phyloP scores from a whole-genome alignment of 2,797 vertebrate species.

The Podarcis siculus region DNA sequence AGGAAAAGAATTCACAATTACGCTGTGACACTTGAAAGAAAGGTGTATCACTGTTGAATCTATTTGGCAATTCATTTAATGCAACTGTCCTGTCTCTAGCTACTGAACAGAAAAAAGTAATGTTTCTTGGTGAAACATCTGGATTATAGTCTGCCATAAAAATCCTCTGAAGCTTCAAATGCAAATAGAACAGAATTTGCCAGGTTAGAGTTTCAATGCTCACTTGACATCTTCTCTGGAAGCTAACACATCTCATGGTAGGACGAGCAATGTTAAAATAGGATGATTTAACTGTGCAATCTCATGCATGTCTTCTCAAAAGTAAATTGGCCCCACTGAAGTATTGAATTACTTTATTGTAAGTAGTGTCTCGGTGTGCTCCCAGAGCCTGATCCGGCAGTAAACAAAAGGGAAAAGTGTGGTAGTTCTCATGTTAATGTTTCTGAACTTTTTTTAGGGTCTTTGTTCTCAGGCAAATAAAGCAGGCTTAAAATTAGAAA shows the following conservation, averaged over 20 bases:
- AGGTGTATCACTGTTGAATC: neutral
- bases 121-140: fast-evolving
- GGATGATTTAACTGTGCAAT: neutral
- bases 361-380: neutral
- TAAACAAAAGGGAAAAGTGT: no score
- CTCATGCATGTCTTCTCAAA: neutral
- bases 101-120: fast-evolving
- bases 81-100: neutral
- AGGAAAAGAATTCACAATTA: neutral
- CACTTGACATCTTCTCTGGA: constrained; percentile 11
- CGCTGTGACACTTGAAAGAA: neutral
- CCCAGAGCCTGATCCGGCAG: neutral
- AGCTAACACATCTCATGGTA: neutral
- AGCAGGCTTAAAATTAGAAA: neutral
- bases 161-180: fast-evolving
- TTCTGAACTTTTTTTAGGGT: neutral
- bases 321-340: neutral
- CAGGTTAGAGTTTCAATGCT: neutral
- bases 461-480: neutral
- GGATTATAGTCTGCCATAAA: fast-evolving
- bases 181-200: neutral
- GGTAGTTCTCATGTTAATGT: neutral
- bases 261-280: neutral
- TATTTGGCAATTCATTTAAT: neutral
- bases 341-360: no score